A percentile compares a stretch with the other conserved stretches of the same genome.
phyloP scores from a whole-genome alignment of 2,113 vertebrate genomes.

The Dissostichus mawsoni region DNA sequence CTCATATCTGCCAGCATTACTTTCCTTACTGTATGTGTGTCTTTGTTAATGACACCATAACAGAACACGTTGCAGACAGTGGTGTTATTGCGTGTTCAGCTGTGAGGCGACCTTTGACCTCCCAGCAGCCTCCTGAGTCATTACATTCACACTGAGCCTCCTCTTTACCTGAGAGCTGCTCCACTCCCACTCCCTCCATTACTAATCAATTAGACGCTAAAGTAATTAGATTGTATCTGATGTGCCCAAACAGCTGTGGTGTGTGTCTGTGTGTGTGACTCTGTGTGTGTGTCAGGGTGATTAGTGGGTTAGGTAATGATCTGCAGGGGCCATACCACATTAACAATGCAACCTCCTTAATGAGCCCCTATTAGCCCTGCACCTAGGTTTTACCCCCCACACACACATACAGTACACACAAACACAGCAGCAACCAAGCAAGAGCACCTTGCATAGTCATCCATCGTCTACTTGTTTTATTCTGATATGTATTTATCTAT shows the following conservation, averaged over 20 bases:
- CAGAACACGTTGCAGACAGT: conserved; percentile 9
- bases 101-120: conserved; percentile 44
- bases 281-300: conserved; percentile 73
- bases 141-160: conserved; percentile 42
- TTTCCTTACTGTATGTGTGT: neutral
- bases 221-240: conserved; percentile 80
- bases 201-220: conserved; percentile 75
- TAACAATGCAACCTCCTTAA: conserved; percentile 88
- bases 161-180: conserved; percentile 54
- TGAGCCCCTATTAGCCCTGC: conserved; percentile 85
- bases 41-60: conserved; percentile 36
- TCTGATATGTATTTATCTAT: neutral
- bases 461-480: neutral
- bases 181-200: conserved; percentile 56
- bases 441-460: neutral
- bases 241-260: conserved; percentile 54
- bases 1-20: conserved; percentile 3
- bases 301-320: conserved; percentile 88
- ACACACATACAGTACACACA: conserved; percentile 56
- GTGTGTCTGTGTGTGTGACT: conserved; percentile 43
- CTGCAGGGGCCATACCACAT: conserved; percentile 88
- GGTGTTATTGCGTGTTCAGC: conserved; percentile 60
- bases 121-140: conserved; percentile 35
- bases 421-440: neutral
- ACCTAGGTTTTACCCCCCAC: conserved; percentile 84